Evolutionary conservation across 2,888 invertebrate genomes (phyloP), one percentile per base, ranked within the genome.

Genomic region (Hydropsyche betteni): DNA sequence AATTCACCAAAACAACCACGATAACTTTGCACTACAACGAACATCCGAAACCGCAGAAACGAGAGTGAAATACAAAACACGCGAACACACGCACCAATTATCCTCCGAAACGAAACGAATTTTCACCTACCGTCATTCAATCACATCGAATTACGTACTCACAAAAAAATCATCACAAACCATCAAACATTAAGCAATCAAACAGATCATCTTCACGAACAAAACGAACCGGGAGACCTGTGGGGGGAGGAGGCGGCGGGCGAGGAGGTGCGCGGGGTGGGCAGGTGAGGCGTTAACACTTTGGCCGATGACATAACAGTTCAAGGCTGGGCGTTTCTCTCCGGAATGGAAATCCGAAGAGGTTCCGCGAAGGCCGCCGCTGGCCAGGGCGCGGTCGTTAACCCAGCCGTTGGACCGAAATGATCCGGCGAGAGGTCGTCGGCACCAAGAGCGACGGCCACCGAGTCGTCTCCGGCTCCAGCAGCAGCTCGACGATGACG

Each of bases 271-370:
- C 68, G 61, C 52, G 58, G 52, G 68, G 10, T 6, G 74, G 33
- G 5, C 34, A 6, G n/a, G n/a, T 8, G 69, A 38, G 55, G 38
- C 36, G 44, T 16, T n/a, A 64, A 64, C 38, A 16, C 36, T 44
- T n/a, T 51, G 71, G 44, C 55, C 73, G 73, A 64, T 68, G 74
- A 74, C 72, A 72, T 72, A 72, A 72, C 16, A 71, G 75, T 75
- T 75, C 75, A 75, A 75, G 75, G 75, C 68, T 68, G 75, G 75
- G 52, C 75, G 64, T 75, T 71, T 72, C 72, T 38, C 72, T 72
- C 72, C 8, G 58, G 36, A 70, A 70, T 70, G 70, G 70, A 70
- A 70, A 70, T 72, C 72, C 72, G 72, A 72, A 72, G 72, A 72
- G 72, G 72, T 72, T 72, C 72, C 72, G 72, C 72, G 72, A 72